A percentile compares a stretch with the other conserved stretches of the same genome.
phyloP scores from a whole-genome alignment of 35 echinoderm and acorn worm genomes.

The Ptychodera flava region DNA sequence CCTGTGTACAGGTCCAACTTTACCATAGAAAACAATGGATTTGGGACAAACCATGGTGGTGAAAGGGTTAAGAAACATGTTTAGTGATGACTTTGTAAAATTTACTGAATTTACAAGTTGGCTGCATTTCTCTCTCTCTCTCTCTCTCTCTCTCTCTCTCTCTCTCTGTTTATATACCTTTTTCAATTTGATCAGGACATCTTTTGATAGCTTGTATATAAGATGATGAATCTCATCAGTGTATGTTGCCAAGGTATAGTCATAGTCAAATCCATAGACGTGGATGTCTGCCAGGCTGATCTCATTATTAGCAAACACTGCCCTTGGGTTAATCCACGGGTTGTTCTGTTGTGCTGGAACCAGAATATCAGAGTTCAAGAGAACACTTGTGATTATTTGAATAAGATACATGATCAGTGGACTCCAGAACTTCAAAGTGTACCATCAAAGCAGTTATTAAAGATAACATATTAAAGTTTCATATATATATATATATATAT shows the following conservation, averaged over 20 bases:
- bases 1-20: too few species aligned
- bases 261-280: constrained; percentile 95
- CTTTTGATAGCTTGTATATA: constrained; percentile 71
- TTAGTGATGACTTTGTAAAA: too few species aligned
- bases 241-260: constrained; percentile 91
- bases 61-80: too few species aligned
- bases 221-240: constrained; percentile 77
- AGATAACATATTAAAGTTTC: background rate
- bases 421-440: background rate
- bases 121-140: too few species aligned
- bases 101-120: too few species aligned
- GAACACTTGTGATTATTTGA: background rate
- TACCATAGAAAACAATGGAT: too few species aligned
- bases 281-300: constrained; percentile 61
- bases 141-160: too few species aligned
- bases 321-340: constrained; percentile 41
- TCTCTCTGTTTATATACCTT: too few species aligned
- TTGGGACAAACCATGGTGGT: too few species aligned
- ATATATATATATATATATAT: too few species aligned
- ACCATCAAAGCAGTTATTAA: background rate
- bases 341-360: background rate
- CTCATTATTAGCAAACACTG: constrained; percentile 95
- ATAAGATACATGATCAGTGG: background rate
- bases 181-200: constrained; percentile 58
- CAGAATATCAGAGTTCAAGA: background rate